A percentile compares a stretch with the other conserved stretches of the same genome.
Evolutionary conservation across 2,113 vertebrate species (phyloP).

Genomic region (Indicator indicator): DNA sequence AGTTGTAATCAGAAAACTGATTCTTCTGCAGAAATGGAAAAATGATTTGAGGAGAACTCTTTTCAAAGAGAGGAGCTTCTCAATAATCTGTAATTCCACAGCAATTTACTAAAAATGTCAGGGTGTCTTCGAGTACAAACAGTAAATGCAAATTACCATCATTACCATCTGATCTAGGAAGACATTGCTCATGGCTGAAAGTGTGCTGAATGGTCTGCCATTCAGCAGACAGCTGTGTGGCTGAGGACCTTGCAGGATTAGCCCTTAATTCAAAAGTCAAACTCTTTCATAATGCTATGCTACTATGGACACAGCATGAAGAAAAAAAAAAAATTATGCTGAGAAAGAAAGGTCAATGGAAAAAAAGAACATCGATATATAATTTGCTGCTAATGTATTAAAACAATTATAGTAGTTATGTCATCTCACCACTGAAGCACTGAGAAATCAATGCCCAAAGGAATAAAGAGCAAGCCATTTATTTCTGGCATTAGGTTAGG

Average conservation of each 20-base stretch:
- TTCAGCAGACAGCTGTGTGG: not conserved
- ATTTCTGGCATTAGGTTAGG: constrained; percentile 22
- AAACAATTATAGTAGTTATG: constrained; percentile 58
- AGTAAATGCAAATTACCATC: constrained; percentile 19
- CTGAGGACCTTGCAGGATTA: constrained; percentile 32
- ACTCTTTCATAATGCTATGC: constrained; percentile 6
- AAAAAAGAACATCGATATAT: constrained; percentile 45
- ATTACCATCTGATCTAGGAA: not conserved
- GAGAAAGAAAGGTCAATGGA: constrained; percentile 49
- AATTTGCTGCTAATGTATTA: constrained; percentile 59
- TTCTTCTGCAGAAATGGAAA: constrained; percentile 17
- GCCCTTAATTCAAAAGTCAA: constrained; percentile 40
- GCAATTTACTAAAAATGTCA: constrained; percentile 22
- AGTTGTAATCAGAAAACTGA: constrained; percentile 37
- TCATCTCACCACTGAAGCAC: constrained; percentile 30
- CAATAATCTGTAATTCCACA: constrained; percentile 22
- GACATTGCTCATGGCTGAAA: not conserved
- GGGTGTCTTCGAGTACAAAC: not conserved
- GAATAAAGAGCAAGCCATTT: constrained; percentile 48
- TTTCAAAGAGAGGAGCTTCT: not conserved
- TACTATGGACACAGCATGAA: constrained; percentile 1
- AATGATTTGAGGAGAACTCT: not conserved
- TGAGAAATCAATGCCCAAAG: constrained; percentile 31
- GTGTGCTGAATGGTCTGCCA: not conserved
- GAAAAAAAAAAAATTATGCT: not conserved